Percentiles rank a stretch among this genome's conserved stretches.
Evolutionary conservation across 2,797 vertebrate genomes (phyloP).

Genomic region (Bradypodion pumilum): DNA sequence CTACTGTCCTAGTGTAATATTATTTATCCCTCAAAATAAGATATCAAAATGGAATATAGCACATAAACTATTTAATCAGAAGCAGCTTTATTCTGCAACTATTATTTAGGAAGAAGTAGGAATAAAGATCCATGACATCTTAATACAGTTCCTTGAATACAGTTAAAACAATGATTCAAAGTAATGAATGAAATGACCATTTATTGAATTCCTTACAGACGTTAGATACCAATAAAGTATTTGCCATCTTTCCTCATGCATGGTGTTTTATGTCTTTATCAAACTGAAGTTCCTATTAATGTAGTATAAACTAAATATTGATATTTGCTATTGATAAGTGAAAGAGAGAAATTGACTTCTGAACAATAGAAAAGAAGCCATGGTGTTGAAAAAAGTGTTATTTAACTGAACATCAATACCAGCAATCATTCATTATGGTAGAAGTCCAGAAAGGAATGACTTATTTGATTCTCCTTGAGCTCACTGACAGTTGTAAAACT

Average conservation of each 20-base stretch:
- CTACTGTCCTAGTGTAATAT: background rate
- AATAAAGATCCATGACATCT: background rate
- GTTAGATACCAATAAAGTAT: background rate
- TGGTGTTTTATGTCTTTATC: background rate
- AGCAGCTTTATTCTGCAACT: background rate
- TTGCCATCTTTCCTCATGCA: background rate
- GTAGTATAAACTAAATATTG: conserved; percentile 7
- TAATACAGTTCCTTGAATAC: background rate
- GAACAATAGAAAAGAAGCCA: background rate
- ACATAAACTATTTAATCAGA: background rate
- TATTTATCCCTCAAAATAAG: background rate
- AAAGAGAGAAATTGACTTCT: conserved; percentile 18
- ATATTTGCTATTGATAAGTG: background rate
- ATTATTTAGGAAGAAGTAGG: background rate
- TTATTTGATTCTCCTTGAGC: conserved; percentile 33
- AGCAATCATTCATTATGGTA: conserved; percentile 1
- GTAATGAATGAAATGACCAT: background rate
- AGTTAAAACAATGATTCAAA: background rate
- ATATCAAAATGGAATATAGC: background rate
- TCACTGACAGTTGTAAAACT: conserved; percentile 6
- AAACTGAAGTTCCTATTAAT: background rate
- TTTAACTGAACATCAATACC: conserved; percentile 1
- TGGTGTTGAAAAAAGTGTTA: background rate
- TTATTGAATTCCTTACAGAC: background rate
- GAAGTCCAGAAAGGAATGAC: conserved; percentile 9